Percentiles rank a stretch among this genome's conserved stretches.
phyloP scores from a whole-genome alignment of 2,113 vertebrate genomes.

The Oryzias curvinotus region DNA sequence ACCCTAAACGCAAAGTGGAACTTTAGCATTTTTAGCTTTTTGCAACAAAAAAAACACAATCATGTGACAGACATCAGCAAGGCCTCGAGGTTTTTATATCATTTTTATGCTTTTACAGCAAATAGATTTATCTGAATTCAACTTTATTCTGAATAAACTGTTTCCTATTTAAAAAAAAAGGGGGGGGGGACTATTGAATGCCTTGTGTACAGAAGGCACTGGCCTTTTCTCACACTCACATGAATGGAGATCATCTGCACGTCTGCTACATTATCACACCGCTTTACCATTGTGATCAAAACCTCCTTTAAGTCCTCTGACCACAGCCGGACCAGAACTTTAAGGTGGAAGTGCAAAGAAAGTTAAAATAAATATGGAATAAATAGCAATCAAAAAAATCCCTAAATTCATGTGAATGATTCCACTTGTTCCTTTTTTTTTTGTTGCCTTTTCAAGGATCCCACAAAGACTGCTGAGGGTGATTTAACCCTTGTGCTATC shows the following conservation, averaged over 20 bases:
- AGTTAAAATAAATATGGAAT: constrained; percentile 43
- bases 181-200: neutral
- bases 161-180: neutral
- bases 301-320: neutral
- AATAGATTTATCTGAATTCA: neutral
- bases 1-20: constrained; percentile 31
- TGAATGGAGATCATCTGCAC: neutral
- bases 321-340: neutral
- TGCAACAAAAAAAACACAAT: constrained; percentile 31
- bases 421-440: neutral
- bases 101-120: neutral
- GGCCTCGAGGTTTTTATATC: constrained; percentile 38
- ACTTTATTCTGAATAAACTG: neutral
- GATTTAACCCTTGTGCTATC: too few species aligned
- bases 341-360: constrained; percentile 40
- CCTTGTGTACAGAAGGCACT: constrained; percentile 41
- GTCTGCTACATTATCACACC: neutral
- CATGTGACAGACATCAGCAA: constrained; percentile 42
- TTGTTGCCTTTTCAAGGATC: neutral
- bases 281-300: neutral
- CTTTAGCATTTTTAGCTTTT: constrained; percentile 13
- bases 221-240: constrained; percentile 21
- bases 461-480: neutral
- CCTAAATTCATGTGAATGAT: constrained; percentile 5
- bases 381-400: constrained; percentile 36